Conservation (phyloP, 1,140 invertebrate species). For the Camponotus pennsylvanicus region DNA sequence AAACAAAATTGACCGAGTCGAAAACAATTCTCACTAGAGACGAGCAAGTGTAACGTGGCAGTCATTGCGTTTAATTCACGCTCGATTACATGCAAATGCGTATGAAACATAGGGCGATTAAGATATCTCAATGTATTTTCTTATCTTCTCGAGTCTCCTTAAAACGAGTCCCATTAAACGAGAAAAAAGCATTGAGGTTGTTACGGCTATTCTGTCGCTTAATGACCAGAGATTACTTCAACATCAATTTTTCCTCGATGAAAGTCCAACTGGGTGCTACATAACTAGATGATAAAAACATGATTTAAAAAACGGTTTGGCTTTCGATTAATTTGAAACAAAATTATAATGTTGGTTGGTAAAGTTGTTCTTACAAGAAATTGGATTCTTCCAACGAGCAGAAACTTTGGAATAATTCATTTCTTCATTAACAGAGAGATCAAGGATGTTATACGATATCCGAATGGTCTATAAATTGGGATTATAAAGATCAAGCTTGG, state of each 20-base stretch:
- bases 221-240: not conserved
- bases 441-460: not conserved
- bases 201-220: not conserved
- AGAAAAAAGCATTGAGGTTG: not conserved
- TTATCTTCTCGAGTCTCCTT: conserved; percentile 9
- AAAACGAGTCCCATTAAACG: no score
- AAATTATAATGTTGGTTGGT: not conserved
- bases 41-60: conserved; percentile 8
- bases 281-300: not conserved
- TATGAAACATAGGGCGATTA: conserved; percentile 37
- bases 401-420: not conserved
- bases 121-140: conserved; percentile 11
- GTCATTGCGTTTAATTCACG: conserved; percentile 35
- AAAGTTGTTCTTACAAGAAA: not conserved
- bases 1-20: conserved; percentile 39
- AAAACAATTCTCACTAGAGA: conserved; percentile 27
- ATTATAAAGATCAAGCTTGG: conserved; percentile 24
- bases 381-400: no score
- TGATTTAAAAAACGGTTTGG: not conserved
- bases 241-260: not conserved
- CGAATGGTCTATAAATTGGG: conserved; percentile 37
- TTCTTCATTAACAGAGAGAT: not conserved
- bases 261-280: not conserved
- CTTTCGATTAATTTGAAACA: not conserved
- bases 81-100: conserved; percentile 40